Evolutionary conservation across 2,888 invertebrate species (phyloP).

Genomic region (Archips xylosteana): DNA sequence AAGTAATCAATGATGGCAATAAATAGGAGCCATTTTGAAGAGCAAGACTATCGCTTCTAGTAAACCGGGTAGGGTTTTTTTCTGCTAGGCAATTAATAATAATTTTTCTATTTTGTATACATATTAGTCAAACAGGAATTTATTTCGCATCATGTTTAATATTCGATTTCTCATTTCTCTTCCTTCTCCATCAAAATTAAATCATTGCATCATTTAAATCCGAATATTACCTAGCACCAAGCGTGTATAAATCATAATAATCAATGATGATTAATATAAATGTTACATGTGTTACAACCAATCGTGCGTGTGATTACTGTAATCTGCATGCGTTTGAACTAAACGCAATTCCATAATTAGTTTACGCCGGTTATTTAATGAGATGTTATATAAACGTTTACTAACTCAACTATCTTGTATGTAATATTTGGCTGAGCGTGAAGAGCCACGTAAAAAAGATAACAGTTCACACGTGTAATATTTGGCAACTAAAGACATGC

Average conservation of each 20-base stretch:
- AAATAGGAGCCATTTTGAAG: too few relatives aligned
- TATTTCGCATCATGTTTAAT: background rate
- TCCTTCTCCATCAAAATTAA: background rate
- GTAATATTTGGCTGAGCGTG: background rate
- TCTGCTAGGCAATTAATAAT: too few relatives aligned
- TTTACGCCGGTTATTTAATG: constrained; percentile 2
- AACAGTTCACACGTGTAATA: too few relatives aligned
- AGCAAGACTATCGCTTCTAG: too few relatives aligned
- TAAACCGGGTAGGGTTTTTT: too few relatives aligned
- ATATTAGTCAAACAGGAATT: too few relatives aligned
- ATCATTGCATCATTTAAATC: constrained; percentile 22
- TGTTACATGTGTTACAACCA: constrained; percentile 24
- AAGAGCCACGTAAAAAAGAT: background rate
- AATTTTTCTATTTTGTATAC: too few relatives aligned
- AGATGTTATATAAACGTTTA: background rate
- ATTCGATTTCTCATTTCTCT: background rate
- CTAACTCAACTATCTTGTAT: background rate
- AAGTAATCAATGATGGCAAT: too few relatives aligned
- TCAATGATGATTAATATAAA: constrained; percentile 23
- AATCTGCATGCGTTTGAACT: constrained; percentile 8
- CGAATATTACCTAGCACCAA: constrained; percentile 6
- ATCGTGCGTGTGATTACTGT: constrained; percentile 21
- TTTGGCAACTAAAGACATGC: too few relatives aligned
- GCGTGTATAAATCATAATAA: constrained; percentile 9
- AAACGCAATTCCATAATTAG: constrained; percentile 19